Percentiles rank a stretch among this genome's conserved stretches.
Evolutionary conservation across 2,113 vertebrate genomes (phyloP).

Genomic region (Engystomops pustulosus): DNA sequence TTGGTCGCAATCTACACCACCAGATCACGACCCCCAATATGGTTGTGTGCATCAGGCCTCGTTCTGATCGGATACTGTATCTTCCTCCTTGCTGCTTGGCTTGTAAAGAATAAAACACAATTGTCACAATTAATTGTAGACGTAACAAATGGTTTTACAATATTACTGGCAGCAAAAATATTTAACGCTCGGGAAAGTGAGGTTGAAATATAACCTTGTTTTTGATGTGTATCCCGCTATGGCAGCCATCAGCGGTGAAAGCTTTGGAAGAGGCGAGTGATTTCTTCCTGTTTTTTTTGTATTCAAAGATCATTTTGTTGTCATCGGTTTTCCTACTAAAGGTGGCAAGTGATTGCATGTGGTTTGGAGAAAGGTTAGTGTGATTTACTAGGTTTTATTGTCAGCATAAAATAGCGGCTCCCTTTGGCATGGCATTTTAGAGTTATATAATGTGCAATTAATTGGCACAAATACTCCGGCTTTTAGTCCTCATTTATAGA

Average conservation of each 20-base stretch:
- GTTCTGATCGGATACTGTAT: too few species aligned
- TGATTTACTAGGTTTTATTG: conserved; percentile 49
- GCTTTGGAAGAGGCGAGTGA: background rate
- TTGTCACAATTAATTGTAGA: background rate
- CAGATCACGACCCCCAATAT: too few species aligned
- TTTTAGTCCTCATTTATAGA: conserved; percentile 45
- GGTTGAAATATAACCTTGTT: background rate
- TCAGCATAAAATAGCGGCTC: conserved; percentile 38
- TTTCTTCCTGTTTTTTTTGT: conserved; percentile 12
- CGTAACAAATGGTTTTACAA: background rate
- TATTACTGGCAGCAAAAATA: background rate
- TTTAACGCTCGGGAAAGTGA: too few species aligned
- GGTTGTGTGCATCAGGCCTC: too few species aligned
- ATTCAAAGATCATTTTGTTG: conserved; percentile 38
- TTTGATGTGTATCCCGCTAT: background rate
- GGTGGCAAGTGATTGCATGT: conserved; percentile 18
- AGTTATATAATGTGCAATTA: conserved; percentile 33
- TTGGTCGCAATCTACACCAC: too few species aligned
- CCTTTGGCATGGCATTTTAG: conserved; percentile 37
- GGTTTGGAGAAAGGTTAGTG: conserved; percentile 41
- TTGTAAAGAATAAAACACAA: too few species aligned
- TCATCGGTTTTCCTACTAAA: conserved; percentile 28
- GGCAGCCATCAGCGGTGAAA: background rate
- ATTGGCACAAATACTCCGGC: conserved; percentile 11
- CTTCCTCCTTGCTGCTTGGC: too few species aligned